phyloP scores from a whole-genome alignment of 2,888 invertebrate genomes.

The Cheilosia pagana region DNA sequence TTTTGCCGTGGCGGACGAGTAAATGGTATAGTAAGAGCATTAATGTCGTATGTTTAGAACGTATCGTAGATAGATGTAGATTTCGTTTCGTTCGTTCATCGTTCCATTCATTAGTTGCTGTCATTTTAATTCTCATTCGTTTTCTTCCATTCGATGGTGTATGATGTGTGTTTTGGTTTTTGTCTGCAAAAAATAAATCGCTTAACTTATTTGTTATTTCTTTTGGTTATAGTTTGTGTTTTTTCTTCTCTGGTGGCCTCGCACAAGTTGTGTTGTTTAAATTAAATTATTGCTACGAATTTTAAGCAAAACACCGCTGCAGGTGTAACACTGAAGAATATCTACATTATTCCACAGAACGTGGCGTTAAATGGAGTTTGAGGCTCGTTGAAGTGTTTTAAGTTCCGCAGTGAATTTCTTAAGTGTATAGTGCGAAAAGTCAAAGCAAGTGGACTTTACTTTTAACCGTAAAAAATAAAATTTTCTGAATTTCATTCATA shows the following conservation, averaged over 20 bases:
- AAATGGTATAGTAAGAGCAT: no score
- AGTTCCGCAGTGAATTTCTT: slow-evolving; percentile 22
- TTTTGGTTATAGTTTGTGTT: slow-evolving; percentile 40
- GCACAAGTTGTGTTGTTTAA: slow-evolving; percentile 14
- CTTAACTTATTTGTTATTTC: slow-evolving; percentile 21
- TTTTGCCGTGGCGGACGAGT: no score
- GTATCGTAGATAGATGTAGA: background rate
- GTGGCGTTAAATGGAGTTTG: slow-evolving; percentile 48
- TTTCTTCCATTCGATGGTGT: slow-evolving; percentile 65
- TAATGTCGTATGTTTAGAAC: no score
- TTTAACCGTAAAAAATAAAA: background rate
- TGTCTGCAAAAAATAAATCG: slow-evolving; percentile 41
- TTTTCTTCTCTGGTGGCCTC: slow-evolving; percentile 10
- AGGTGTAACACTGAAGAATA: slow-evolving; percentile 50
- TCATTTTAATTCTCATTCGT: slow-evolving; percentile 57
- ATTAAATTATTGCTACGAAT: slow-evolving; percentile 47
- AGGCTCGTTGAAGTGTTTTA: slow-evolving; percentile 7
- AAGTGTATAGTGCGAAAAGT: slow-evolving; percentile 2
- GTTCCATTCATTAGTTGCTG: slow-evolving; percentile 5
- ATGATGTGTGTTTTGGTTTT: slow-evolving; percentile 33
- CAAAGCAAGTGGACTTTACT: background rate
- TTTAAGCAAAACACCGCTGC: slow-evolving; percentile 43
- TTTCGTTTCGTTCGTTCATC: background rate
- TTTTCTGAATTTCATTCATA: slow-evolving; percentile 22
- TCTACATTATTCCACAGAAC: slow-evolving; percentile 46